Conservation (phyloP, 2,888 invertebrate species). For the Escarpia spicata region DNA sequence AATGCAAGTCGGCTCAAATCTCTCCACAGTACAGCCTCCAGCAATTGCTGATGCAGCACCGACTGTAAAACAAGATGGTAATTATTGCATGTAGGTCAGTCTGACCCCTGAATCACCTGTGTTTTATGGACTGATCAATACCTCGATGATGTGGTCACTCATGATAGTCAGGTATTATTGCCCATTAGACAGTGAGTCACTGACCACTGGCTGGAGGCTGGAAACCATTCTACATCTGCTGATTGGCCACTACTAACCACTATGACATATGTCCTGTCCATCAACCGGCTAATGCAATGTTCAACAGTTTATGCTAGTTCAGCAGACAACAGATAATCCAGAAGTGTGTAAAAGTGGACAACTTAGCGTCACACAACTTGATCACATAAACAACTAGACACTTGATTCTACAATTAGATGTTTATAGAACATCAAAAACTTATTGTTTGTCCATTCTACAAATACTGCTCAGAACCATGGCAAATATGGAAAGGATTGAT, state of each 20-base stretch:
- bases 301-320: background rate
- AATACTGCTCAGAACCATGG: background rate
- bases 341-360: background rate
- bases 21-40: background rate
- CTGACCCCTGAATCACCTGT: conserved; percentile 7
- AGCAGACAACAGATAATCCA: background rate
- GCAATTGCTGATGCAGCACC: background rate
- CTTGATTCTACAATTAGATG: background rate
- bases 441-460: background rate
- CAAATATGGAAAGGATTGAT: background rate
- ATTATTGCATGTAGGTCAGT: background rate
- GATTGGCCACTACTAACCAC: background rate
- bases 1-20: background rate
- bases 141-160: background rate
- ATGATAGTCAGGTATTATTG: background rate
- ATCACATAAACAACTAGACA: background rate
- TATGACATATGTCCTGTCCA: background rate
- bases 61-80: background rate
- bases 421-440: background rate
- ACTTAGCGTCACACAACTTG: background rate
- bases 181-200: background rate
- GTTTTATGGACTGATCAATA: background rate
- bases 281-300: background rate
- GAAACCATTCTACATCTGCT: background rate
- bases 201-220: background rate